Base-by-base conservation (phyloP, 1,140 invertebrate species). In the Tetragnatha versicolor region DNA sequence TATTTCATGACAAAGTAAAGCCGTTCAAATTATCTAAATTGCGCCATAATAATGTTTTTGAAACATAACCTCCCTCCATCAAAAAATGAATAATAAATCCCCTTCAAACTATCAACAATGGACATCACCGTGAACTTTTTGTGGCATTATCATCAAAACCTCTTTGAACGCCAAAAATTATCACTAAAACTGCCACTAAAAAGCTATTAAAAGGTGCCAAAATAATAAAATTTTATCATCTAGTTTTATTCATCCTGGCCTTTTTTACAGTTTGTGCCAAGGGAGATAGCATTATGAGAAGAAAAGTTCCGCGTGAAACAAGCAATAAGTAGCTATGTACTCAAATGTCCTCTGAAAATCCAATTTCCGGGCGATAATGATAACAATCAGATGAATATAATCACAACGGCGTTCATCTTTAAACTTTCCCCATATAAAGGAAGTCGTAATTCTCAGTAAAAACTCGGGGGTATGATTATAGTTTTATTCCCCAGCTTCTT, bases 371-470 rank as follows among this genome's bases (percentile, higher is more conserved):
- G 12, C 68, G 53, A 51, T 70, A 55, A 70, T 33, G 68, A 70
- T 70, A 70, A 51, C 35, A 70, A 70, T 70, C 68, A 55, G 68
- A 37, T 12, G 47, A 14, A 33, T 39, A 70, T 70, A 70, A 70
- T 70, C 68, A 70, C 68, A 70, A 70, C 55, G 20, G 49, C 35
- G 49, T 70, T 31, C 47, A 55, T 55, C 68, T 70, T 70, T 55
- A 70, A 65, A 39, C 47, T 55, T 70, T 37, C 27, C 9, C 27
- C 33, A 29, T 70, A 70, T 70, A 55, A 70, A 70, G 68, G 68
- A 70, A 70, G 51, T 70, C 68, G 68, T 70, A 70, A 70, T 70
- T 70, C 31, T 31, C 25, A 53, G 68, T 58, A 70, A 70, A 70
- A 70, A 70, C 20, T 20, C 61, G 33, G 17, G 37, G 61, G 33